Base-by-base conservation (phyloP, 1,140 invertebrate species). In the Drosophila rufa region DNA sequence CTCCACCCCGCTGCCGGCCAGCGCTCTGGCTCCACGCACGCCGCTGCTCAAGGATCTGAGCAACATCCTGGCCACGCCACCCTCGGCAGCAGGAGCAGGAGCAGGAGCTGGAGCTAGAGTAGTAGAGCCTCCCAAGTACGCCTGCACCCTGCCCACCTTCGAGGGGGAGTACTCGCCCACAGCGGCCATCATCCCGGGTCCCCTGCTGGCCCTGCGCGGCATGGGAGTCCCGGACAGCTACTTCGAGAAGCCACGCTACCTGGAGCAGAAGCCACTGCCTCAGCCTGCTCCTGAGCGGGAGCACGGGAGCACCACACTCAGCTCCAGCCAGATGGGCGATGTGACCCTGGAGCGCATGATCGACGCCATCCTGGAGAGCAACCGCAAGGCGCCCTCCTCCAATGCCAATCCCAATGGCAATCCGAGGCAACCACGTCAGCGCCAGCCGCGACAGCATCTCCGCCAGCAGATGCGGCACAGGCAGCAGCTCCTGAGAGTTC, bases 311-410 rank as follows among this genome's bases (percentile, higher is more conserved):
- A 67, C 69, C 14, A 75, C 76, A 1, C 69, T 91, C 33, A 92
- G 81, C 51, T 93, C 92, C 36, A 91, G 68, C n/a, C 70, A 82
- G 57, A 91, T 92, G 91, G 91, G 91, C n/a, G 92, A 93, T 53
- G 79, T 84, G 22, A 92, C 92, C 12, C 61, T 93, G 53, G 92
- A 93, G 61, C 83, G 85, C 27, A 93, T 93, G 92, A 93, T 93
- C 61, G 92, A 93, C 57, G 92, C 91, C 27, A 93, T 93, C 12
- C 59, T 93, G 17, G 83, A 92, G 75, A 93, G 91, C 71, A 91
- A 85, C 15, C 84, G 79, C 15, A 91, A 81, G 71, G 57, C 74
- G 42, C 19, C 69, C 15, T 3, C 36, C 5, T 3, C 43, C 68
- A 48, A 59, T 38, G 45, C 56, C 17, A 42, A 42, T 42, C 19